Conservation (phyloP, 2,888 invertebrate species). For the Listrodromus nycthemerus region DNA sequence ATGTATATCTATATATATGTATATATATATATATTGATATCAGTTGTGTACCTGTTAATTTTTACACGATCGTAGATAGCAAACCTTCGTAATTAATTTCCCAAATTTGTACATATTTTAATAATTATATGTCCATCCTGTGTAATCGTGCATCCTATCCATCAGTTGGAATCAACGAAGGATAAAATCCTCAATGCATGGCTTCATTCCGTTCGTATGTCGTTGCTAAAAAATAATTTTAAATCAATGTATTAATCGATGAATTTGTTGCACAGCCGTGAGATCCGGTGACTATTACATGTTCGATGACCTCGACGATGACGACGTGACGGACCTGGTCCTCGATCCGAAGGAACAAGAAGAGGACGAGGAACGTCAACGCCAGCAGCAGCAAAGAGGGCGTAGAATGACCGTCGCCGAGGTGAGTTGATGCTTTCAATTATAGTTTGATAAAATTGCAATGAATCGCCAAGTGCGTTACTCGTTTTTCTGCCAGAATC, state of each 20-base stretch:
- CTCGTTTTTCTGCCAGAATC: constrained; percentile 40
- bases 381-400: constrained; percentile 78
- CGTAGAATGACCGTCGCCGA: constrained; percentile 85
- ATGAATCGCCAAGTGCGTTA: constrained; percentile 19
- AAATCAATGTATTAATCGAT: constrained; percentile 23
- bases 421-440: constrained; percentile 65
- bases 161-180: constrained; percentile 18
- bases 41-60: constrained; percentile 6
- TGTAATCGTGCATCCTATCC: neutral
- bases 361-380: constrained; percentile 84
- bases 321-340: constrained; percentile 88
- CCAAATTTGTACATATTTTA: constrained; percentile 19
- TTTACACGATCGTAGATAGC: constrained; percentile 5
- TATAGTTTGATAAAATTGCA: neutral
- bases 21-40: constrained; percentile 20
- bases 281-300: constrained; percentile 99
- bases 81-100: constrained; percentile 10
- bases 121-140: neutral
- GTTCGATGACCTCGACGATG: constrained; percentile 97
- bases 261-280: constrained; percentile 89
- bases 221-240: neutral
- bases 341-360: constrained; percentile 87
- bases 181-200: constrained; percentile 62
- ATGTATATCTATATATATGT: constrained; percentile 55
- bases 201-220: constrained; percentile 49